Evolutionary conservation across 2,797 vertebrate genomes (phyloP), one percentile per base, ranked within the genome.

Genomic region (Melanotaenia trifasciata): DNA sequence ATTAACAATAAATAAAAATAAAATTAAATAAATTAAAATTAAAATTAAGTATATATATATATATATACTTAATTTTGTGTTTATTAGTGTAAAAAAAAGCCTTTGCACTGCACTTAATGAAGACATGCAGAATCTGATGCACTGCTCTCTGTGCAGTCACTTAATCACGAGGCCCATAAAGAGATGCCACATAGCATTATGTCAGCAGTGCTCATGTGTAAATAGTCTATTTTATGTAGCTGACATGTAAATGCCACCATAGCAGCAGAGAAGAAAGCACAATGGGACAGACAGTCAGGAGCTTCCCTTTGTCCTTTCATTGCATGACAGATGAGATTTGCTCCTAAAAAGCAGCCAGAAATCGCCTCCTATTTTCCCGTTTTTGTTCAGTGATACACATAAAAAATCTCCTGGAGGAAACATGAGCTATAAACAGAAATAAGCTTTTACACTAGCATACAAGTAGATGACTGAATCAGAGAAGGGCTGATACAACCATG

Each of bases 211-310:
- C 79, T 83, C 63, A 61, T 77, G 70, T 88, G 84, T 88, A 89
- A 91, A 93, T 87, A 70, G 78, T 67, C 72, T 47, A 84, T 86
- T 89, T 85, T 89, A 87, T 91, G 85, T 81, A 75, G 75, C 81
- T 87, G 84, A 87, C 89, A 84, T 83, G 83, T 85, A 88, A 91
- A 91, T 85, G 86, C 76, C 87, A 79, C 81, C 70, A 70, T 30
- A 66, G 80, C 86, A 68, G 84, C 77, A 60, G 70, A 71, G 83
- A 12, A 67, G 50, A 61, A 76, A 76, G 71, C 76, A 67, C 71
- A 66, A 60, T 38, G n/a, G 83, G 79, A 76, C 76, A 72, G 81
- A 65, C 57, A 71, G 66, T 4, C 69, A 75, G 58, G 62, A 69
- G 79, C 59, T 62, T 83, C 58, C 40, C 78, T 93, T 93, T 90